Evolutionary conservation across 2,888 invertebrate species (phyloP).

Genomic region (Autographa pulchrina): DNA sequence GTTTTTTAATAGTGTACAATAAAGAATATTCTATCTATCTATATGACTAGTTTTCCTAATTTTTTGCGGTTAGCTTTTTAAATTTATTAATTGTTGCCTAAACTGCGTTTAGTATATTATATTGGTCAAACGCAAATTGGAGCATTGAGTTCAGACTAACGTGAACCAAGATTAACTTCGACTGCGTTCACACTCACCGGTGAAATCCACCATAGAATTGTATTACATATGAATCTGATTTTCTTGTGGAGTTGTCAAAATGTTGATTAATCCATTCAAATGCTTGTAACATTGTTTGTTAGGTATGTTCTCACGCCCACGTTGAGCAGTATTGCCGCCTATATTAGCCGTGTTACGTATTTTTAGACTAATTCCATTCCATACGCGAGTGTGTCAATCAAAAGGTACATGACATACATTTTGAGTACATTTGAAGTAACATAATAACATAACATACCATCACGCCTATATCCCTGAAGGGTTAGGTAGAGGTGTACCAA

Average conservation of each 20-base stretch:
- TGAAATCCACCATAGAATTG: background rate
- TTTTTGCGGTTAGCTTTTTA: too few relatives aligned
- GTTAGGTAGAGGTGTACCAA: too few relatives aligned
- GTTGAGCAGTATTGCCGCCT: slow-evolving; percentile 24
- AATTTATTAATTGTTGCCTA: too few relatives aligned
- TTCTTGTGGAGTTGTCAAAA: slow-evolving; percentile 37
- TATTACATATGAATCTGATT: slow-evolving; percentile 10
- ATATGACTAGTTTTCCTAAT: too few relatives aligned
- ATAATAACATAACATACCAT: too few relatives aligned
- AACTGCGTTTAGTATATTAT: too few relatives aligned
- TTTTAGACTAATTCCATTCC: slow-evolving; percentile 7
- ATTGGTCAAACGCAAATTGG: background rate
- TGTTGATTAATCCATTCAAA: slow-evolving; percentile 42
- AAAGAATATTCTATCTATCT: too few relatives aligned
- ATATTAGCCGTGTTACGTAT: slow-evolving; percentile 6
- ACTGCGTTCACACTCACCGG: background rate
- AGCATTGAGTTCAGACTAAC: too few relatives aligned
- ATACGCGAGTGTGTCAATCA: background rate
- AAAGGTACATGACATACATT: background rate
- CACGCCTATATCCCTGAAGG: too few relatives aligned
- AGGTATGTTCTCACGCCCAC: slow-evolving; percentile 29
- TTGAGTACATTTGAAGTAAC: too few relatives aligned
- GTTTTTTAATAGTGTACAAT: too few relatives aligned
- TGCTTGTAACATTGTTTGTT: slow-evolving; percentile 22
- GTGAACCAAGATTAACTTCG: background rate